Conservation (phyloP, 2,113 vertebrate genomes). For the Sinocyclocheilus grahami region DNA sequence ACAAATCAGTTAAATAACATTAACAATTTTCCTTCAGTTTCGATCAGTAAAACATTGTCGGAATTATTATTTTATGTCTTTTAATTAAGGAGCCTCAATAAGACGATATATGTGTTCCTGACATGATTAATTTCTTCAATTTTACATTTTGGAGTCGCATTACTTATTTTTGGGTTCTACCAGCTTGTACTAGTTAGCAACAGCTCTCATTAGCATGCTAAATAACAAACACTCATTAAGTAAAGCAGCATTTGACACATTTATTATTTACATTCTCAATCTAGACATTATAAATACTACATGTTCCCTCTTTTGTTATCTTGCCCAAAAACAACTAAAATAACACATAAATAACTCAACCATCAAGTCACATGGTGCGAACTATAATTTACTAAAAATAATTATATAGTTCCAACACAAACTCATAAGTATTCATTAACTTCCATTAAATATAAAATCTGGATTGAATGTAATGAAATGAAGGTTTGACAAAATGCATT, state of each 20-base stretch:
- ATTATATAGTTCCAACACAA: neutral
- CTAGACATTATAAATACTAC: neutral
- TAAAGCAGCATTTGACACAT: neutral
- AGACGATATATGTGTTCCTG: neutral
- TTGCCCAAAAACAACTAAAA: neutral
- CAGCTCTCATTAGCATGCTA: no score
- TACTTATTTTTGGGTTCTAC: no score
- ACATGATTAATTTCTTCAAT: no score
- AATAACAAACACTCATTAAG: no score
- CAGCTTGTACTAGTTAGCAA: no score
- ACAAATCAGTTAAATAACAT: neutral
- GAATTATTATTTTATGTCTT: neutral
- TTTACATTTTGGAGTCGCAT: no score
- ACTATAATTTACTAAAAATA: neutral
- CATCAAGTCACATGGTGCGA: neutral
- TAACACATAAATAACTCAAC: neutral
- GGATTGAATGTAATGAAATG: no score
- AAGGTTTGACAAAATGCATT: no score
- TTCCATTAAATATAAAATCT: neutral
- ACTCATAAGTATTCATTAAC: neutral
- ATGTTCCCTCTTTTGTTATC: neutral
- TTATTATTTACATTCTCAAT: neutral
- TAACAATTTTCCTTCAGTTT: neutral
- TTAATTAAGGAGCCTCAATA: neutral
- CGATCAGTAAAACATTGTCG: neutral